phyloP scores from a whole-genome alignment of 1,140 invertebrate genomes.

The Phthorimaea operculella region DNA sequence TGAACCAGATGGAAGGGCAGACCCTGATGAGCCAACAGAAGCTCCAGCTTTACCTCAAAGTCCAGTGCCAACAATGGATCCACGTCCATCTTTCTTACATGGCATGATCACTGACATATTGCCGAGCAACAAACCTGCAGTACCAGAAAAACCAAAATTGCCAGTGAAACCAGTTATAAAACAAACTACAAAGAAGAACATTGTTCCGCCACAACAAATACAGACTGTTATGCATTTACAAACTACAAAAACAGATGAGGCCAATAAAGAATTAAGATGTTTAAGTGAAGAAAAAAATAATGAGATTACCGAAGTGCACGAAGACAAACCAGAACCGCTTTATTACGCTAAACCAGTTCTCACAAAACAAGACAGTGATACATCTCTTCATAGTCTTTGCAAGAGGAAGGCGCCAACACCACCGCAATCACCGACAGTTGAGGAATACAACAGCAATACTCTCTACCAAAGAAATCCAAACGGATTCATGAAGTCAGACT shows the following conservation, averaged over 20 bases:
- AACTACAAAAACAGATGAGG: slow-evolving; percentile 39
- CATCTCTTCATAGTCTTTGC: slow-evolving; percentile 56
- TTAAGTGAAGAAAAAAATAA: slow-evolving; percentile 43
- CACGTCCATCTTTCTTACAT: slow-evolving; percentile 78
- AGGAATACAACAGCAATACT: slow-evolving; percentile 59
- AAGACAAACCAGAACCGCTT: slow-evolving; percentile 47
- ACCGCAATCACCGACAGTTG: slow-evolving; percentile 63
- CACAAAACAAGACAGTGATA: slow-evolving; percentile 68
- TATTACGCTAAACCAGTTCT: slow-evolving; percentile 60
- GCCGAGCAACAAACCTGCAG: slow-evolving; percentile 47
- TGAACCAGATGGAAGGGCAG: slow-evolving; percentile 82
- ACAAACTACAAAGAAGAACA: slow-evolving; percentile 52
- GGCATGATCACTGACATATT: slow-evolving; percentile 65
- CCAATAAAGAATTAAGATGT: slow-evolving; percentile 33
- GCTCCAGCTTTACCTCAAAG: slow-evolving; percentile 75
- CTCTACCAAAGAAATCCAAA: slow-evolving; percentile 70
- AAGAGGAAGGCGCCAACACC: slow-evolving; percentile 75
- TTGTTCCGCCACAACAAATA: slow-evolving; percentile 48
- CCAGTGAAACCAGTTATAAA: slow-evolving; percentile 72
- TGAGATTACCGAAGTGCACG: slow-evolving; percentile 42
- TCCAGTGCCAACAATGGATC: slow-evolving; percentile 71
- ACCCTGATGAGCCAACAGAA: slow-evolving; percentile 76
- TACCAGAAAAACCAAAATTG: slow-evolving; percentile 73
- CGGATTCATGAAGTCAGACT: slow-evolving; percentile 70
- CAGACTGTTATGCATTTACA: slow-evolving; percentile 67